These are phyloP conservation scores for Acheta domesticus DNA, from an alignment of 2,888 invertebrate species.

Conservation along the genomic window DNA sequence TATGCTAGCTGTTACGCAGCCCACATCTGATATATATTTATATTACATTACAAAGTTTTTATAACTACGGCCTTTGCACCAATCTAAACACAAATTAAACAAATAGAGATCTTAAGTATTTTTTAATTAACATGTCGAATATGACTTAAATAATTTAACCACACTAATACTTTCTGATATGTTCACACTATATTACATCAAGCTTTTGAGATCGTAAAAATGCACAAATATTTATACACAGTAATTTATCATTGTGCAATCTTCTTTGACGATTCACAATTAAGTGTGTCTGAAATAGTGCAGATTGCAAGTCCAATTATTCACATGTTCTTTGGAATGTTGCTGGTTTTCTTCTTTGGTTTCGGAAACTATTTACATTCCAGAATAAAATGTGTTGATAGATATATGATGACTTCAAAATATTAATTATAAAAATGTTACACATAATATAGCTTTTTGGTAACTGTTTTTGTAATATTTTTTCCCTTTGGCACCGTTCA, in stretches of 20 bases:
- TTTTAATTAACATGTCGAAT: not conserved
- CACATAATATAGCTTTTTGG: too few relatives aligned
- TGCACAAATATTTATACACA: not conserved
- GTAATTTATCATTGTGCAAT: not conserved
- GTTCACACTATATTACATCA: not conserved
- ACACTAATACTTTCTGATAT: not conserved
- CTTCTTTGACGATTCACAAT: not conserved
- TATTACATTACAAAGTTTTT: not conserved
- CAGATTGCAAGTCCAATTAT: too few relatives aligned
- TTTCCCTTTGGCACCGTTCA: too few relatives aligned
- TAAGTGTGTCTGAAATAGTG: too few relatives aligned
- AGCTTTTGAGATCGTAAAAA: not conserved
- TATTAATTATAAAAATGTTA: too few relatives aligned
- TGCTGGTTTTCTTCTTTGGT: too few relatives aligned
- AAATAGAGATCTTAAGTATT: not conserved
- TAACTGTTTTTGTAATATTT: too few relatives aligned
- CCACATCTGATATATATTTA: not conserved
- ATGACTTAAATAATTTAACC: not conserved
- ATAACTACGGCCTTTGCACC: not conserved
- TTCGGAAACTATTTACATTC: too few relatives aligned
- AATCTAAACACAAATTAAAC: not conserved
- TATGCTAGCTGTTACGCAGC: not conserved
- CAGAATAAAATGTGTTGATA: too few relatives aligned
- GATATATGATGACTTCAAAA: too few relatives aligned
- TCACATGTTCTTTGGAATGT: too few relatives aligned